Base-by-base conservation (phyloP, 2,888 invertebrate species). In the Drosophila yooni region DNA sequence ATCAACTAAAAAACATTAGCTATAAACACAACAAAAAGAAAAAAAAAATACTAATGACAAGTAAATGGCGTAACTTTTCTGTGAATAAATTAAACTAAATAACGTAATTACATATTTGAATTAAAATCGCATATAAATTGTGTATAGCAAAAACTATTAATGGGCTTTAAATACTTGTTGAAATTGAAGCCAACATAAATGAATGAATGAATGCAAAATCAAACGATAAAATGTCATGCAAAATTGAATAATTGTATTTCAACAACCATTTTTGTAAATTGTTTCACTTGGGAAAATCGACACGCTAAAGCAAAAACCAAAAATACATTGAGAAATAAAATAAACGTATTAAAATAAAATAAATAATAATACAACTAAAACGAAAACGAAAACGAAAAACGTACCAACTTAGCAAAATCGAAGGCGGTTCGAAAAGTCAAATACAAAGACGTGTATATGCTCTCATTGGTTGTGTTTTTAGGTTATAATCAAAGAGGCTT, bases 401-500 rank as follows among this genome's bases (percentile, higher is more conserved):
- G 76, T 75, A 75, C 76, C 85, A 78, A 77, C 81, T 82, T 82
- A 68, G 77, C 64, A 66, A 81, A 64, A 62, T 65, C 77, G 66
- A 79, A 75, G 43, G 36, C 68, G 52, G 69, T 74, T 76, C 79
- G 79, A 64, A 76, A 81, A 77, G 78, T 86, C 81, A 81, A 86
- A 90, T 86, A 86, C 85, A 90, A 88, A 88, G 87, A 86, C 73
- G 83, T 84, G 84, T 86, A 91, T 89, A 92, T 92, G 92, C 93
- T 93, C 93, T 92, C 93, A 92, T 92, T 92, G 93, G 93, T 93
- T 93, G 93, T 93, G 92, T 93, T 93, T 92, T 92, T 92, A 92
- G 88, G 81, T 81, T 94, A 88, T 81, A 90, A 87, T 79, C 84
- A 87, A 90, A 79, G 68, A 69, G 56, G 77, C 78, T 75, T 76